phyloP scores from a whole-genome alignment of 2,888 invertebrate genomes.

The Chaetoderma sp. region DNA sequence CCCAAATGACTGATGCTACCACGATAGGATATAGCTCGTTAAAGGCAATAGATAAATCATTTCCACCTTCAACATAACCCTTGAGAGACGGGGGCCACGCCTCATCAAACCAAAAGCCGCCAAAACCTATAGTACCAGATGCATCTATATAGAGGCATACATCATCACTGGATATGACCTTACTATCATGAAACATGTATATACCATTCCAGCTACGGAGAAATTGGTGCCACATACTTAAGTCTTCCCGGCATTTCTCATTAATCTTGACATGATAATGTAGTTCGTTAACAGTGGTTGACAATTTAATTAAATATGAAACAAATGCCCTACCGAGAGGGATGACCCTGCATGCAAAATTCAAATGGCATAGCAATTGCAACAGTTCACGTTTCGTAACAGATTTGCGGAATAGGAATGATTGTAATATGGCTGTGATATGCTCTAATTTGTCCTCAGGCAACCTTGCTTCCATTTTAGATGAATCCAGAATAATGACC shows the following conservation, averaged over 20 bases:
- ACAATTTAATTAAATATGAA: constrained; percentile 24
- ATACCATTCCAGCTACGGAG: constrained; percentile 19
- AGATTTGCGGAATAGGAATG: constrained; percentile 9
- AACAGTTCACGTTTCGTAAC: constrained; percentile 29
- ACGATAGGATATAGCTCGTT: too few species aligned
- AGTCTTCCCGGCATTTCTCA: constrained; percentile 19
- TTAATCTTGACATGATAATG: constrained; percentile 20
- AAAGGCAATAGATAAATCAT: too few species aligned
- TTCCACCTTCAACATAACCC: too few species aligned
- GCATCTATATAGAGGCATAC: too few species aligned
- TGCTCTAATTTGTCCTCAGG: constrained; percentile 19
- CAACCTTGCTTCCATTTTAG: constrained; percentile 26
- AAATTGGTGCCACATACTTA: constrained; percentile 24
- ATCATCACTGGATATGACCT: too few species aligned
- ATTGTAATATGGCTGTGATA: constrained; percentile 11
- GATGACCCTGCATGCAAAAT: constrained; percentile 27
- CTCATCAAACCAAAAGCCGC: too few species aligned
- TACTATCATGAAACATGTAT: neutral
- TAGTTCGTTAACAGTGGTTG: constrained; percentile 15
- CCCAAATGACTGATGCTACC: too few species aligned
- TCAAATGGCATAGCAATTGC: constrained; percentile 24
- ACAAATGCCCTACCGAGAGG: constrained; percentile 29
- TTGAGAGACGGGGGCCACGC: too few species aligned
- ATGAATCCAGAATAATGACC: constrained; percentile 28
- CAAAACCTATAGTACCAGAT: too few species aligned